Base-by-base conservation (phyloP, 2,888 invertebrate species). In the Tholera decimalis region DNA sequence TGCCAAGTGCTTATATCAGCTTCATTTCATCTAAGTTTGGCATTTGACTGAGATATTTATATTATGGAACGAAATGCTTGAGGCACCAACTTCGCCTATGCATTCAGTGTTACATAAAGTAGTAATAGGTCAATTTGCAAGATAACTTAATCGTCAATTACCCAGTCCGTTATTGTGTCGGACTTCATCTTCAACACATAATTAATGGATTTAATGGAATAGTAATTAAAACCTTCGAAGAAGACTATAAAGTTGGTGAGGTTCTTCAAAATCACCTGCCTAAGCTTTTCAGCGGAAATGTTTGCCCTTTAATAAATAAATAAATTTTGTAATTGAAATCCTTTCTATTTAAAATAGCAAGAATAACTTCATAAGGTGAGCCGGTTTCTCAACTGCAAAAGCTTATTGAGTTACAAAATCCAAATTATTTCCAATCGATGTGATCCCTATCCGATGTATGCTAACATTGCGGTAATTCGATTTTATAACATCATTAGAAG, bases 401-500 rank as follows among this genome's bases (percentile, higher is more conserved):
- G 7, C 39, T 9, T 22, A 33, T 70, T 61, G 30, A 33, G 13
- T 61, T 39, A 69, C 35, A 50, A 66, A 71, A 71, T 73, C 13
- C 54, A n/a, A 59, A 59, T 41, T 35, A 59, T 73, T 71, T 63
- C 35, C 28, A 73, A 73, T 65, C 57, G 44, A 55, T 72, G 30
- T 50, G 28, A 58, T 54, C 50, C n/a, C 11, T 58, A 56, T 58
- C 3, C 58, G 46, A 68, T 59, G 58, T 68, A 73, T 55, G 74
- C 68, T 57, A 73, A 50, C 50, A 55, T 62, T 43, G 55, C 50
- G 33, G 58, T 70, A 59, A 79, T 73, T 53, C 53, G 62, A 62
- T 70, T 78, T 72, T 72, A 73, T 78, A 64, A 58, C 75, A 73
- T 63, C 70, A 75, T 75, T 80, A 78, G 72, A 75, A 44, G 24